Conservation (phyloP, 2,888 invertebrate genomes). For the Anorthoa munda region DNA sequence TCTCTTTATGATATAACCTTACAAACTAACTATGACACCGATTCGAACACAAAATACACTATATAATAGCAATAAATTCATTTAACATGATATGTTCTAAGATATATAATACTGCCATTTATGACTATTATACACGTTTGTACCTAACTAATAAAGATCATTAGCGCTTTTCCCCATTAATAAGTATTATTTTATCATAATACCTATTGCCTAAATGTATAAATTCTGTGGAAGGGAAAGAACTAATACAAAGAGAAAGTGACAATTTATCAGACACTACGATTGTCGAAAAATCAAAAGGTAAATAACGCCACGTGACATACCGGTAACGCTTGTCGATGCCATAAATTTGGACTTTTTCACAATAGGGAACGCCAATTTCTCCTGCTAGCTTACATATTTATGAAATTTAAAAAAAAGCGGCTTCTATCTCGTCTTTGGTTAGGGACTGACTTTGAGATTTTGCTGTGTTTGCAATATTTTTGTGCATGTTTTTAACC, state of each 20-base stretch:
- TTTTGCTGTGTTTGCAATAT: no score
- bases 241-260: conserved; percentile 18
- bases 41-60: conserved; percentile 39
- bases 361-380: no score
- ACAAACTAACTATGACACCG: conserved; percentile 17
- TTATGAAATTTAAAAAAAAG: no score
- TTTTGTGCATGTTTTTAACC: no score
- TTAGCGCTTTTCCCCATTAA: conserved; percentile 90
- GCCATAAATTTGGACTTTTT: no score
- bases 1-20: neutral
- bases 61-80: conserved; percentile 50
- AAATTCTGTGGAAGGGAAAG: conserved; percentile 57
- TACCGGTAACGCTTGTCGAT: no score
- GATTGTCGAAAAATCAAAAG: no score
- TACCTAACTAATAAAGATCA: conserved; percentile 80
- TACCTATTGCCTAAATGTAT: conserved; percentile 60
- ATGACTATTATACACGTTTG: conserved; percentile 62
- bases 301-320: no score
- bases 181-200: conserved; percentile 65
- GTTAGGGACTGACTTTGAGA: no score
- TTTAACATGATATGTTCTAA: conserved; percentile 78
- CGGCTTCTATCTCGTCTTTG: no score
- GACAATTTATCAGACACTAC: no score
- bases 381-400: no score
- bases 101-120: conserved; percentile 72